phyloP scores from a whole-genome alignment of 1,140 invertebrate genomes.

The Homarus americanus region DNA sequence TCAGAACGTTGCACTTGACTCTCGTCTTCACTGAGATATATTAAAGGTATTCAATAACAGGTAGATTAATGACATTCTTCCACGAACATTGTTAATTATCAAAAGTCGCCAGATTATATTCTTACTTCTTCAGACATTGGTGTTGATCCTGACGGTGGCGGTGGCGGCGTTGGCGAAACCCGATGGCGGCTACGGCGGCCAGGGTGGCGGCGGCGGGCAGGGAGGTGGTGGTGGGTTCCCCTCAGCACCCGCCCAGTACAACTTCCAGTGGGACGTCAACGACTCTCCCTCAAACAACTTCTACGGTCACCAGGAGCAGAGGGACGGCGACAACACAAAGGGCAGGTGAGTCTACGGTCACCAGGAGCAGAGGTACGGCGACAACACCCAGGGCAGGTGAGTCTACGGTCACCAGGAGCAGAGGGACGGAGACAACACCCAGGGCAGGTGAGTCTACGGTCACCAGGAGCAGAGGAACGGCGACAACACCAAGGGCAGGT shows the following conservation, averaged over 20 bases:
- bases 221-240: too few relatives aligned
- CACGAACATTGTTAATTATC: too few relatives aligned
- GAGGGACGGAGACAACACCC: neutral
- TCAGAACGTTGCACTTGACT: neutral
- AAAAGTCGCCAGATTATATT: neutral
- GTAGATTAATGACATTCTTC: neutral
- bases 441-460: conserved; percentile 31
- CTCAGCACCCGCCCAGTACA: too few relatives aligned
- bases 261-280: too few relatives aligned
- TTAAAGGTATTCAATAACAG: neutral
- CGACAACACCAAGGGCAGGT: conserved; percentile 41
- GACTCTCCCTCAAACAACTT: conserved; percentile 30
- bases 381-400: too few relatives aligned
- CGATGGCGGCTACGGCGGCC: neutral
- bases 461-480: conserved; percentile 48
- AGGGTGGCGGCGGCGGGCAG: neutral
- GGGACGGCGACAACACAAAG: neutral
- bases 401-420: neutral
- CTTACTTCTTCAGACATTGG: neutral
- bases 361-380: too few relatives aligned
- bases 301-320: too few relatives aligned
- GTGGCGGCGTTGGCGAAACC: too few relatives aligned
- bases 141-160: neutral
- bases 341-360: neutral
- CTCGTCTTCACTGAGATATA: neutral